Base-by-base conservation (phyloP, 2,113 vertebrate genomes). In the Nothocercus nigrocapillus region DNA sequence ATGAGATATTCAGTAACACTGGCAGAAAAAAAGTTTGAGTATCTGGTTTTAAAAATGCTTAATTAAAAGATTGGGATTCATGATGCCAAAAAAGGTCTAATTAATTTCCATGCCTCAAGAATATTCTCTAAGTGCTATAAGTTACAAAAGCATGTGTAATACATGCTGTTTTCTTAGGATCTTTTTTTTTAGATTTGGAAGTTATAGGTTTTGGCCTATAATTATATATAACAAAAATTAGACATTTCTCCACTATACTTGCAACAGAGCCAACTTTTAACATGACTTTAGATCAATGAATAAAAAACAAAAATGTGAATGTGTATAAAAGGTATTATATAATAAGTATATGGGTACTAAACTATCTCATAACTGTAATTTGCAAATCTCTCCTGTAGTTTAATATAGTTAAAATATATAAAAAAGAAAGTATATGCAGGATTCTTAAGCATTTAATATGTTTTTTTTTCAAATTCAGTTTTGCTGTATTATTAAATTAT, bases 151-250 rank as follows among this genome's bases (percentile, higher is more conserved):
- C 4, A 5, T 30, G 14, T 56, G 32, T 40, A 95, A 73, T 30
- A 21, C 22, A 11, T 22, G 8, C 67, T 82, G 56, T 47, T 84
- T 83, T 64, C 85, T 67, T 58, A 54, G 73, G 67, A n/a, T 53
- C 20, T 68, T 89, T 64, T 24, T 73, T 86, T 73, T 85, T 66
- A 79, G 84, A 47, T 30, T 96, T 97, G 87, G 91, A 44, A 84
- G 58, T 56, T 93, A 66, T 18, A 75, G 74, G 13, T 73, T 97
- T 94, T 94, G 42, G 49, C 72, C 7, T 80, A 13, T 90, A 96
- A 97, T 97, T 94, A 93, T 34, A 95, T 13, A 11, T 49, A 92
- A 95, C 51, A 95, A 93, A 96, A 93, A 82, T 62, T 15, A 85
- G 79, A 80, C 8, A 63, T 95, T 96, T 96, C 68, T 93, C 67